Conservation (phyloP, 1,140 invertebrate species). For the Drosophila kepulauana region DNA sequence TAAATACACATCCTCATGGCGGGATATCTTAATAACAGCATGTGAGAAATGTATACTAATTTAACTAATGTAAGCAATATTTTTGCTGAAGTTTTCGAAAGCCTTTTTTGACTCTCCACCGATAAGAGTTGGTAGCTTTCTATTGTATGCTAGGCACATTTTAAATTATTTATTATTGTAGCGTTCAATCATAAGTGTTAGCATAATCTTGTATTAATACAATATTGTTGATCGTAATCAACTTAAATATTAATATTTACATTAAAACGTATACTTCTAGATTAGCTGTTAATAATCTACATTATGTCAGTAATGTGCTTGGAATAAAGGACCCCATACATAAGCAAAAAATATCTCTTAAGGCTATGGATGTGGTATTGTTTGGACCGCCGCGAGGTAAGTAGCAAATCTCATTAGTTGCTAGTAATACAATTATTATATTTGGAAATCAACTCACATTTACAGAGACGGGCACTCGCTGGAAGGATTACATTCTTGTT, state of each 20-base stretch:
- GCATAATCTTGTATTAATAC: too few relatives aligned
- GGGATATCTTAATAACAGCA: too few relatives aligned
- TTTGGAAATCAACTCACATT: slow-evolving; percentile 6
- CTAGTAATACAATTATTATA: background rate
- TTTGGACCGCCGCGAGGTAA: slow-evolving; percentile 98
- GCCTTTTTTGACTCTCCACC: too few relatives aligned
- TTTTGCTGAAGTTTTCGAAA: too few relatives aligned
- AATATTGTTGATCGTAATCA: background rate
- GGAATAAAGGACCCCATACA: slow-evolving; percentile 99
- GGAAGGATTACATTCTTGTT: slow-evolving; percentile 95
- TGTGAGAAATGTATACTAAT: too few relatives aligned
- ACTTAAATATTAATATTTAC: slow-evolving; percentile 1
- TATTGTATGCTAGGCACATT: too few relatives aligned
- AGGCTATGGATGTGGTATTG: slow-evolving; percentile 98
- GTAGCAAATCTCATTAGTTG: slow-evolving; percentile 11
- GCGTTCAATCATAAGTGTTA: too few relatives aligned
- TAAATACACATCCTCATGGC: too few relatives aligned
- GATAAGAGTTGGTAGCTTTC: too few relatives aligned
- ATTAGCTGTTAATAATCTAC: slow-evolving; percentile 95
- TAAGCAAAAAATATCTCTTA: slow-evolving; percentile 97
- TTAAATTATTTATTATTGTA: too few relatives aligned
- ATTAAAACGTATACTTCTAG: slow-evolving; percentile 86
- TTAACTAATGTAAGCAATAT: too few relatives aligned
- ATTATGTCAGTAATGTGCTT: slow-evolving; percentile 93
- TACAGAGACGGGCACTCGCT: slow-evolving; percentile 87